These are phyloP conservation scores for Conus ventricosus DNA, from an alignment of 1,140 invertebrate genomes.

Conservation along the genomic window DNA sequence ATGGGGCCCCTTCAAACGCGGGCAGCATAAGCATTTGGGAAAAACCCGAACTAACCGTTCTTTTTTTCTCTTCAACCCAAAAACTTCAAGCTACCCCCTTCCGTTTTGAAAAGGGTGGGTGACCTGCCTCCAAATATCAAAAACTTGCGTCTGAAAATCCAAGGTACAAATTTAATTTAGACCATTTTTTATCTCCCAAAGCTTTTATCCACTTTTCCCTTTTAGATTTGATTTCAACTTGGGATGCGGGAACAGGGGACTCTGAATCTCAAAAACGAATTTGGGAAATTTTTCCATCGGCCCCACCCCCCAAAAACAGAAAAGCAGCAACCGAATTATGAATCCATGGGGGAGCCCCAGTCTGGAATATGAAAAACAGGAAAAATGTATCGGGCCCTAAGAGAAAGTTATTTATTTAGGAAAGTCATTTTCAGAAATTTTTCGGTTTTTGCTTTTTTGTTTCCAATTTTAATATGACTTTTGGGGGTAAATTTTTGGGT, in stretches of 20 bases:
- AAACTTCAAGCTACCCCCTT: neutral
- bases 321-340: neutral
- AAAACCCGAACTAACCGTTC: neutral
- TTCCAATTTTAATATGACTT: too few relatives aligned
- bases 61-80: neutral
- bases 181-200: constrained; percentile 1
- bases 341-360: too few relatives aligned
- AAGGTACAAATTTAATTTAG: constrained; percentile 81
- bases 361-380: too few relatives aligned
- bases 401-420: too few relatives aligned
- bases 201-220: neutral
- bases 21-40: neutral
- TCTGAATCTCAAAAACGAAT: neutral
- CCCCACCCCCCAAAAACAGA: constrained; percentile 12
- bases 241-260: neutral
- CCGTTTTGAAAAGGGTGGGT: constrained; percentile 40
- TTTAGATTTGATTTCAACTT: neutral
- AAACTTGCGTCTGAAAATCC: constrained; percentile 92
- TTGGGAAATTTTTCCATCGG: neutral
- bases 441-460: too few relatives aligned
- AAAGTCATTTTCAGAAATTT: too few relatives aligned
- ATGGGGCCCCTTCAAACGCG: too few relatives aligned
- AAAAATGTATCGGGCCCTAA: too few relatives aligned
- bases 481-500: too few relatives aligned
- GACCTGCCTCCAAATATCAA: constrained; percentile 88